A percentile compares a stretch with the other conserved stretches of the same genome.
Evolutionary conservation across 1,140 invertebrate genomes (phyloP).

Genomic region (Saccostrea cuccullata): DNA sequence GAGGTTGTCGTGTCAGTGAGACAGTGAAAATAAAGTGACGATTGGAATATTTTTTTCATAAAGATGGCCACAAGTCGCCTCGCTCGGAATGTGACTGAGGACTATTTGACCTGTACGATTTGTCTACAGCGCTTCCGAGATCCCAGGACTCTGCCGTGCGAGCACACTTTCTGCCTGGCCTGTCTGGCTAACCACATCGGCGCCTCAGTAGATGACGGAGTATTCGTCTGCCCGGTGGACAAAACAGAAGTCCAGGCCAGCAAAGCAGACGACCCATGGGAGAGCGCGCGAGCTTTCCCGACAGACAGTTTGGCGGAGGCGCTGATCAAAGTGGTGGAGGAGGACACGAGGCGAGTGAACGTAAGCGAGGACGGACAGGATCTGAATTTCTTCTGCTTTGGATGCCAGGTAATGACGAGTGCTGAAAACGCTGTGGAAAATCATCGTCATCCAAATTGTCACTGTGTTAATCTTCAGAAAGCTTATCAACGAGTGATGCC

Average conservation of each 20-base stretch:
- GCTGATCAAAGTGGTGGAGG: conserved; percentile 43
- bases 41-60: neutral
- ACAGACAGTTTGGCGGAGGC: conserved; percentile 20
- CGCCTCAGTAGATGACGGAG: conserved; percentile 8
- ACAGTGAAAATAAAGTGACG: neutral
- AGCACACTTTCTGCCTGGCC: conserved; percentile 52
- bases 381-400: conserved; percentile 53
- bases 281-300: conserved; percentile 42
- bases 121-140: conserved; percentile 53
- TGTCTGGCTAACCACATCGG: conserved; percentile 55
- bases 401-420: conserved; percentile 44
- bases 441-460: conserved; percentile 43
- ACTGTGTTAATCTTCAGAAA: conserved; percentile 51
- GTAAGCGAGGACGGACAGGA: neutral
- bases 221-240: conserved; percentile 52
- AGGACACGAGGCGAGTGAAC: neutral
- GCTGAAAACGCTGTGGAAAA: conserved; percentile 49
- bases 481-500: conserved; percentile 50
- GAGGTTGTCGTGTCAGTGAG: neutral
- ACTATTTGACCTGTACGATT: conserved; percentile 54
- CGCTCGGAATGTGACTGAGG: conserved; percentile 52
- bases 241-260: conserved; percentile 43
- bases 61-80: conserved; percentile 46
- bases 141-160: conserved; percentile 52
- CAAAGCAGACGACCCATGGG: conserved; percentile 43